Conservation (phyloP, 35 echinoderm and acorn worm genomes). For the Anneissia japonica region DNA sequence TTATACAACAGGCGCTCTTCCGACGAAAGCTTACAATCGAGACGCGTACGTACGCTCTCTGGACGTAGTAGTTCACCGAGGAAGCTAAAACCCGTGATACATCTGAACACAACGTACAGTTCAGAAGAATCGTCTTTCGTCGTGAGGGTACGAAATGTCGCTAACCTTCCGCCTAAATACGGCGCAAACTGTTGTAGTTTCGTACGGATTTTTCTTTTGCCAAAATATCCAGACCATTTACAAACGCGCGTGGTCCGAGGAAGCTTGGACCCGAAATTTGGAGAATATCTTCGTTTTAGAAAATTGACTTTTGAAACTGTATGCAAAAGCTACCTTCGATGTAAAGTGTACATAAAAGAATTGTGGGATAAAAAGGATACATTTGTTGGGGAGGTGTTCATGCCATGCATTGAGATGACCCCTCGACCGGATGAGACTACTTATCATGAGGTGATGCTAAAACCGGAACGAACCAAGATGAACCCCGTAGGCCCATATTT, state of each 20-base stretch:
- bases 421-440: not conserved
- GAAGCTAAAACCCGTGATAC: not conserved
- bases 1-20: not conserved
- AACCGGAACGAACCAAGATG: slow-evolving; percentile 22
- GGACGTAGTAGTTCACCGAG: not conserved
- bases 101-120: slow-evolving; percentile 3
- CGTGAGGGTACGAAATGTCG: slow-evolving; percentile 17
- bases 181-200: slow-evolving; percentile 22
- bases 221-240: slow-evolving; percentile 19
- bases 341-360: slow-evolving; percentile 45
- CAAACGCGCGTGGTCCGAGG: slow-evolving; percentile 17
- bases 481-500: not conserved
- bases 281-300: slow-evolving; percentile 36
- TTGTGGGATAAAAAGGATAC: slow-evolving; percentile 29
- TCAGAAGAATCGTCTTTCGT: slow-evolving; percentile 13
- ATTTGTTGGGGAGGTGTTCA: slow-evolving; percentile 36
- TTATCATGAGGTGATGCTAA: slow-evolving; percentile 12
- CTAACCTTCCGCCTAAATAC: slow-evolving; percentile 20
- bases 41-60: not conserved
- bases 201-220: slow-evolving; percentile 30
- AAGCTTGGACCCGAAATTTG: slow-evolving; percentile 37
- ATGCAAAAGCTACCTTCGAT: slow-evolving; percentile 15
- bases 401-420: slow-evolving; percentile 13
- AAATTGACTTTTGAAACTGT: slow-evolving; percentile 12
- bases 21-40: not conserved